Percentiles rank a stretch among this genome's conserved stretches.
Conservation (phyloP, 1,140 invertebrate genomes). For the Procambarus virginalis region DNA sequence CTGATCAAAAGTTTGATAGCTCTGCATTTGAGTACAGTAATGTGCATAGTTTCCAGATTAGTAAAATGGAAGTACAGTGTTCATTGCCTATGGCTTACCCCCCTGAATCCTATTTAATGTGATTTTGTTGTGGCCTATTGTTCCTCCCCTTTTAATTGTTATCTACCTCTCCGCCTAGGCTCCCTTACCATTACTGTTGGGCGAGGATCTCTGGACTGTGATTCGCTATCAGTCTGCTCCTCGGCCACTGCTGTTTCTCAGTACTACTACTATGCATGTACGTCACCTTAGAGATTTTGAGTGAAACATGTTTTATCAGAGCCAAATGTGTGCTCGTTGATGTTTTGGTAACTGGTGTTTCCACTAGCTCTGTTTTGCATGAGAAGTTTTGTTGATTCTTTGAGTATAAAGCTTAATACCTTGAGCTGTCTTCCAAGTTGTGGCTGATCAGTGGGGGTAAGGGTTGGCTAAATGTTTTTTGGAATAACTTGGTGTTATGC, state of each 20-base stretch:
- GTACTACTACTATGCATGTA: conserved; percentile 84
- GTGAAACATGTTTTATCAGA: not conserved
- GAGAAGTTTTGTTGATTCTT: not conserved
- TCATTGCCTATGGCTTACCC: not conserved
- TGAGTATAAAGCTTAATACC: not conserved
- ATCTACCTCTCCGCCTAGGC: conserved; percentile 25
- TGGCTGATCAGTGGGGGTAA: too few species aligned
- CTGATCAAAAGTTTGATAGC: too few species aligned
- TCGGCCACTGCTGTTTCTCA: conserved; percentile 83
- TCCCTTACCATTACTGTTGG: conserved; percentile 76
- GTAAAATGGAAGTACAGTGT: not conserved
- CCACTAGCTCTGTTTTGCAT: not conserved
- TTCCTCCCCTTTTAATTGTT: conserved; percentile 17
- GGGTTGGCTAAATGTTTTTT: too few species aligned
- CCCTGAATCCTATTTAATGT: not conserved
- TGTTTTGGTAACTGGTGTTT: not conserved
- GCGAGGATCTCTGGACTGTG: conserved; percentile 81
- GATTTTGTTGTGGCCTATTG: not conserved
- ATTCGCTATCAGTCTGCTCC: conserved; percentile 83
- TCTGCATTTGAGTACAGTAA: not conserved
- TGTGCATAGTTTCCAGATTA: not conserved
- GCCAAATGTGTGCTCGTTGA: not conserved
- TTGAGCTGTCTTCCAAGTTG: too few species aligned
- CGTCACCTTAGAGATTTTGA: conserved; percentile 65
- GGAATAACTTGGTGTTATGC: too few species aligned